Conservation (phyloP, 1,140 invertebrate species). For the Trinorchestia longiramus region DNA sequence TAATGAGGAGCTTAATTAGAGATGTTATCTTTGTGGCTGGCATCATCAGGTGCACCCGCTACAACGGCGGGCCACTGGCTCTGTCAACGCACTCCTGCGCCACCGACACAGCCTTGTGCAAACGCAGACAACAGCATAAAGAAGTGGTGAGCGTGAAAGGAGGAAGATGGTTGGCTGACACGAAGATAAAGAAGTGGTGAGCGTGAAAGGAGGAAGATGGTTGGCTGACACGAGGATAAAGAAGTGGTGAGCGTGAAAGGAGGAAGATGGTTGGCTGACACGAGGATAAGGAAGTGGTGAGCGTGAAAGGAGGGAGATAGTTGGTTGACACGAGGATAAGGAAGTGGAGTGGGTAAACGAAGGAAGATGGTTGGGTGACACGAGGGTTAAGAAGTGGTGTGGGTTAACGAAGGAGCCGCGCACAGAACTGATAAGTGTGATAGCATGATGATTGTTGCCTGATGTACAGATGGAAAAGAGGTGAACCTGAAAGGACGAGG, state of each 20-base stretch:
- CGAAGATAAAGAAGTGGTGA: background rate
- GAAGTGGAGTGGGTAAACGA: background rate
- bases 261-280: too few species aligned
- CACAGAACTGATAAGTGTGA: too few species aligned
- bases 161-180: background rate
- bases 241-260: too few species aligned
- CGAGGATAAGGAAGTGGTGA: too few species aligned
- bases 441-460: too few species aligned
- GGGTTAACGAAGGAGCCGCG: too few species aligned
- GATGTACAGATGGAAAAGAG: too few species aligned
- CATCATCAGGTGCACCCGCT: background rate
- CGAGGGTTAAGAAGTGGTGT: too few species aligned
- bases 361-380: background rate
- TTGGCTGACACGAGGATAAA: too few species aligned
- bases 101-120: slow-evolving; percentile 4
- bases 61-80: slow-evolving; percentile 13
- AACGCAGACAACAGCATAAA: background rate
- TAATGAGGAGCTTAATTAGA: slow-evolving; percentile 48
- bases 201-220: too few species aligned
- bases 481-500: too few species aligned
- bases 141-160: background rate
- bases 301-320: background rate
- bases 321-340: background rate
- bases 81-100: background rate
- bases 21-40: slow-evolving; percentile 33